These are phyloP conservation scores for Danio kyathit DNA, from an alignment of 2,797 vertebrate genomes.

Conservation along the genomic window DNA sequence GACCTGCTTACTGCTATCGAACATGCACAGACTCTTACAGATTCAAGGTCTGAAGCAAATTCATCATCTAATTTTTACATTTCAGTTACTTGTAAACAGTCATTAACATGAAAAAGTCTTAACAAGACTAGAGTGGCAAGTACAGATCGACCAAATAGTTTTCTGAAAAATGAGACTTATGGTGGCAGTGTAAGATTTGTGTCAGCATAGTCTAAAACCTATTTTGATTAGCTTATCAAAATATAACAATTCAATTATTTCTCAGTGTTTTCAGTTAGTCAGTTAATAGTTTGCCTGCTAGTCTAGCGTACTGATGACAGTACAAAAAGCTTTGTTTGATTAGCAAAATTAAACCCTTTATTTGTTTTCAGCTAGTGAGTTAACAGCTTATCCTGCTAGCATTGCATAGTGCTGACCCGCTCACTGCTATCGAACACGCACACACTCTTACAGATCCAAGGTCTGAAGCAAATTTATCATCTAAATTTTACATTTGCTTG, in stretches of 20 bases:
- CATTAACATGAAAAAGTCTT: slow-evolving; percentile 6
- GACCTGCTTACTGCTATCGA: slow-evolving; percentile 48
- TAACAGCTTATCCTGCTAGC: too few species aligned
- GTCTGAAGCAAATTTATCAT: slow-evolving; percentile 5
- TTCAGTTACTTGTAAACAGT: slow-evolving; percentile 3
- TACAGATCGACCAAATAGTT: slow-evolving; percentile 1
- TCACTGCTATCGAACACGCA: slow-evolving; percentile 46
- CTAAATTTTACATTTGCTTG: neutral
- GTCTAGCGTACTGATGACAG: too few species aligned
- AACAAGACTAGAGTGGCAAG: neutral
- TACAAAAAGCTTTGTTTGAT: too few species aligned
- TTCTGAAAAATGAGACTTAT: neutral
- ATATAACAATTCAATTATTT: too few species aligned
- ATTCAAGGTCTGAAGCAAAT: neutral
- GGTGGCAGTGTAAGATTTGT: too few species aligned
- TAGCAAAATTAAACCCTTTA: too few species aligned
- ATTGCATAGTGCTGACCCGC: too few species aligned
- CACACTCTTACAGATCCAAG: slow-evolving; percentile 4
- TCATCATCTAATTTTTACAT: slow-evolving; percentile 1
- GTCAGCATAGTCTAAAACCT: too few species aligned
- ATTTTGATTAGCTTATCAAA: too few species aligned
- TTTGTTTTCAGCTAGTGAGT: too few species aligned
- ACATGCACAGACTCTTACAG: slow-evolving; percentile 25
- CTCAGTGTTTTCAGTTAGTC: too few species aligned
- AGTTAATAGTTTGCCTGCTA: too few species aligned